phyloP scores from a whole-genome alignment of 2,797 vertebrate species.

The Falco cherrug region DNA sequence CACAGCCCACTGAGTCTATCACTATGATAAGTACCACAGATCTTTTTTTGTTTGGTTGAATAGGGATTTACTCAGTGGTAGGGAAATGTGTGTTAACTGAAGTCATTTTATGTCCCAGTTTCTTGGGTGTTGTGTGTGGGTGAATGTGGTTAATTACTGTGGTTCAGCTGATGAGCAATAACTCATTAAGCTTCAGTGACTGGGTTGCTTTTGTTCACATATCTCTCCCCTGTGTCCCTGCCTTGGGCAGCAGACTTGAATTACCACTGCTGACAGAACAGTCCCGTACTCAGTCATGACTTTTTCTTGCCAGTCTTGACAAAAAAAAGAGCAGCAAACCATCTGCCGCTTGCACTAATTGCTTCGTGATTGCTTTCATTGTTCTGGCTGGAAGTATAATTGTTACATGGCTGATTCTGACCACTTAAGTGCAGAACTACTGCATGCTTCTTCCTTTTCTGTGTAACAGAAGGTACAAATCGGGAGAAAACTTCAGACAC shows the following conservation, averaged over 20 bases:
- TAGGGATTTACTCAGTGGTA: neutral
- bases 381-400: constrained; percentile 18
- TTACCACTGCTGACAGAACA: constrained; percentile 20
- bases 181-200: constrained; percentile 7
- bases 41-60: neutral
- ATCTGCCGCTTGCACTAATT: constrained; percentile 57
- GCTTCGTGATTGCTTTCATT: constrained; percentile 55
- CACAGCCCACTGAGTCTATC: neutral
- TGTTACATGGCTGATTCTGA: constrained; percentile 16
- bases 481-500: neutral
- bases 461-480: neutral
- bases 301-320: constrained; percentile 41
- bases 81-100: constrained; percentile 1
- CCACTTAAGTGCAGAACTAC: neutral
- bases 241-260: constrained; percentile 33
- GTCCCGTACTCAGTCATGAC: constrained; percentile 11
- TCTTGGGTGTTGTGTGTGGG: neutral
- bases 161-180: neutral
- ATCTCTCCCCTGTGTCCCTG: neutral
- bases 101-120: constrained; percentile 3
- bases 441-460: neutral
- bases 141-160: constrained; percentile 33
- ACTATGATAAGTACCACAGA: neutral
- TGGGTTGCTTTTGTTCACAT: neutral
- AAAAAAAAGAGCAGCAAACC: constrained; percentile 23